phyloP scores from a whole-genome alignment of 1,140 invertebrate species.

The Berghia stephanieae region DNA sequence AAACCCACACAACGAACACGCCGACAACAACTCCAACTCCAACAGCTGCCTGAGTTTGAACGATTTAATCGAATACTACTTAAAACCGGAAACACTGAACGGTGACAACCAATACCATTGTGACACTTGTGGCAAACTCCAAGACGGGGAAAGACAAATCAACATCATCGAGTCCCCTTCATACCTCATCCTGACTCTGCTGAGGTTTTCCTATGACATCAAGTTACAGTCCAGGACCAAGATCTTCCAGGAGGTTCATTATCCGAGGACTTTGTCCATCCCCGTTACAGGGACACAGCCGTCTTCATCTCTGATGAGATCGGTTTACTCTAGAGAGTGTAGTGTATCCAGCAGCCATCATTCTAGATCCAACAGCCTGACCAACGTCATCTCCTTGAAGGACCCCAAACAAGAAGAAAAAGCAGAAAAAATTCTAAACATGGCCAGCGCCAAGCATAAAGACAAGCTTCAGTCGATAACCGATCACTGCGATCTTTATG shows the following conservation, averaged over 20 bases:
- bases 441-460: no score
- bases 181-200: slow-evolving; percentile 81
- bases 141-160: slow-evolving; percentile 80
- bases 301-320: no score
- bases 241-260: slow-evolving; percentile 63
- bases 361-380: background rate
- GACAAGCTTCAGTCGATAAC: no score
- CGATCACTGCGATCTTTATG: no score
- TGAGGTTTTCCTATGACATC: slow-evolving; percentile 82
- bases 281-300: no score
- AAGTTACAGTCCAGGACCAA: slow-evolving; percentile 79
- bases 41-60: slow-evolving; percentile 39
- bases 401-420: no score
- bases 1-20: no score
- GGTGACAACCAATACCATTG: slow-evolving; percentile 86
- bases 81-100: slow-evolving; percentile 78
- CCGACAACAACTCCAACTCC: no score
- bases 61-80: slow-evolving; percentile 77
- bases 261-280: slow-evolving; percentile 59
- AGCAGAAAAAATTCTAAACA: no score
- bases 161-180: slow-evolving; percentile 77
- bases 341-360: background rate
- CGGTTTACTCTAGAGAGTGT: background rate
- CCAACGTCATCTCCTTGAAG: slow-evolving; percentile 2
- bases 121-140: slow-evolving; percentile 77